Percentiles rank a stretch among this genome's conserved stretches.
Evolutionary conservation across 1,140 invertebrate genomes (phyloP).

Genomic region (Apis laboriosa): DNA sequence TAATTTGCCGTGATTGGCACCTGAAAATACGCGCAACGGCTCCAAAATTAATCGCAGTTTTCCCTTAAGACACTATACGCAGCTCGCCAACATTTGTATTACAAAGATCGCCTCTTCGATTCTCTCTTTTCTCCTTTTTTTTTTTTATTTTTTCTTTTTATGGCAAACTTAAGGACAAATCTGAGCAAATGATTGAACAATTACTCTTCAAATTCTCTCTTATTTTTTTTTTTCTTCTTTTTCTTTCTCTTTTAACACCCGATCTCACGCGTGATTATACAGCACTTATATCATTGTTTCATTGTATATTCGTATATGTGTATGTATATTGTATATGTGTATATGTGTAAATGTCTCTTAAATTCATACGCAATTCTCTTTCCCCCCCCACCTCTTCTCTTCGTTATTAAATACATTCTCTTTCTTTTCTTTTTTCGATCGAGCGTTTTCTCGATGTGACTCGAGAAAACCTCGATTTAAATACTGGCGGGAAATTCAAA

Average conservation of each 20-base stretch:
- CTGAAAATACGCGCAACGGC: constrained; percentile 43
- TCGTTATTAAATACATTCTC: background rate
- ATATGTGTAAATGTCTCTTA: background rate
- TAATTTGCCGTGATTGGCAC: constrained; percentile 48
- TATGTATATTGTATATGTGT: constrained; percentile 7
- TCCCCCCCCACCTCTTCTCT: background rate
- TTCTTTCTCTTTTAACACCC: constrained; percentile 7
- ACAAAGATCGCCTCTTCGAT: constrained; percentile 5
- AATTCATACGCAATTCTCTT: constrained; percentile 10
- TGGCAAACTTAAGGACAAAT: constrained; percentile 77
- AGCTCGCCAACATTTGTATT: constrained; percentile 40
- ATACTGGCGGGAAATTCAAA: constrained; percentile 63
- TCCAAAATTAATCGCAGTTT: constrained; percentile 47
- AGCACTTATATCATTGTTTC: constrained; percentile 27
- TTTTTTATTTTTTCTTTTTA: constrained; percentile 38
- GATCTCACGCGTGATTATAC: constrained; percentile 22
- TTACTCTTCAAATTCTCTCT: constrained; percentile 29
- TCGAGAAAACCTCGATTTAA: constrained; percentile 51
- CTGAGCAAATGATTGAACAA: constrained; percentile 72
- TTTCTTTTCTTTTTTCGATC: background rate
- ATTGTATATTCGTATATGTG: constrained; percentile 7
- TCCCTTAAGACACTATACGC: constrained; percentile 27
- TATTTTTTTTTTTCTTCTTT: constrained; percentile 22
- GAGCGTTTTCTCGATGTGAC: no score
- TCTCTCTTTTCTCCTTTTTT: constrained; percentile 35